Evolutionary conservation across 1,140 invertebrate species (phyloP), one percentile per base, ranked within the genome.

Genomic region (Anagrus nilaparvatae): DNA sequence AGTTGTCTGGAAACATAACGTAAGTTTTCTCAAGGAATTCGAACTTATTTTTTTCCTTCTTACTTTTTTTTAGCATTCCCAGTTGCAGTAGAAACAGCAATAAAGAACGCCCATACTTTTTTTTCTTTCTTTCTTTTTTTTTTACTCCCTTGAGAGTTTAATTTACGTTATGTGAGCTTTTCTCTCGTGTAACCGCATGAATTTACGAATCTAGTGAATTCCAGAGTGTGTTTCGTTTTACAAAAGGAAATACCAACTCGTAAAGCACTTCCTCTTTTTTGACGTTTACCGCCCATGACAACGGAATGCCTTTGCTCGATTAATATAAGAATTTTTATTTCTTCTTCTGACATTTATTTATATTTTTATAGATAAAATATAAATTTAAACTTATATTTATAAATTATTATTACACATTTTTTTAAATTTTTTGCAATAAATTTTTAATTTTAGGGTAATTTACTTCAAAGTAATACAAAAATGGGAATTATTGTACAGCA

Each of bases 1-100:
- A 79, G 82, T 91, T 49, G 72, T 86, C 28, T 92, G 87, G 87
- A 85, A 85, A 57, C 88, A 92, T 66, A 88, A 92, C 63, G 89
- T 91, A 71, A 87, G 84, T 85, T 44, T 29, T 34, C 31, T 21
- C 21, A n/a, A n/a, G n/a, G n/a, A 18, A 19, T 17, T 40, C 13
- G n/a, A n/a, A n/a, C 12, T 8, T 27, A 7, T 34, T n/a, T n/a
- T n/a, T n/a, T n/a, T 7, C 6, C 19, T 14, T 25, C 14, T 13
- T 19, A 21, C 18, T n/a, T 7, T n/a, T 9, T 5, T 21, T n/a
- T 38, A 17, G 16, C 6, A 9, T n/a, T 16, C 19, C 29, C n/a
- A 14, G 1, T 19, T 29, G 23, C 6, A 10, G 10, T 16, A 20
- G 28, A 18, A 14, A 14, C 6, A 10, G 10, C 20, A 20, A 19